Percentiles rank a stretch among this genome's conserved stretches.
Conservation (phyloP, 2,113 vertebrate genomes). For the Phalacrocorax aristotelis region DNA sequence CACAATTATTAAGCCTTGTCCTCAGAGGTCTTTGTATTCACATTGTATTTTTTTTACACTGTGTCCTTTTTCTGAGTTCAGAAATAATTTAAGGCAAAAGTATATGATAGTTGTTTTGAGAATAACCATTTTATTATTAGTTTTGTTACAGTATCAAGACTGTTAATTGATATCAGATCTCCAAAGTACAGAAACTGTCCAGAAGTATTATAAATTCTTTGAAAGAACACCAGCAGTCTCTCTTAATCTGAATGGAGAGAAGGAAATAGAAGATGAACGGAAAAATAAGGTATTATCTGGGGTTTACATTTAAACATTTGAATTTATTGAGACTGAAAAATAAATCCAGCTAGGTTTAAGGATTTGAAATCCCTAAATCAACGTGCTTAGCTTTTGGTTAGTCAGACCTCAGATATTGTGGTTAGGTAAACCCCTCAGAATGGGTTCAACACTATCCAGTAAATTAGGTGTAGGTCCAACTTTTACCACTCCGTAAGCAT, state of each 20-base stretch:
- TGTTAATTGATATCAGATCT: not conserved
- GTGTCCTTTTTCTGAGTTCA: not conserved
- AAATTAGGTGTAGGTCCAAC: not conserved
- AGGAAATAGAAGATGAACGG: not conserved
- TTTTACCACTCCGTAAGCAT: not conserved
- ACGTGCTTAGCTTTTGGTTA: not conserved
- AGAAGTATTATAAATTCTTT: not conserved
- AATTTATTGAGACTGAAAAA: not conserved
- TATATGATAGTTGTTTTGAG: not conserved
- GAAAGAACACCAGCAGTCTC: not conserved
- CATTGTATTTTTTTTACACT: not conserved
- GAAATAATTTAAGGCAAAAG: not conserved
- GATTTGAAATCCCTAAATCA: not conserved
- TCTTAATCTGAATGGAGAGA: not conserved
- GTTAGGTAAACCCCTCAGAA: not conserved
- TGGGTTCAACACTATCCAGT: not conserved
- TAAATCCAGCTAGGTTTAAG: not conserved
- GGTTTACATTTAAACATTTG: not conserved
- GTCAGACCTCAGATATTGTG: not conserved
- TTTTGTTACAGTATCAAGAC: not conserved
- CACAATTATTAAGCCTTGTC: not conserved
- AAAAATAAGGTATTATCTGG: not conserved
- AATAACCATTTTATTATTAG: not conserved
- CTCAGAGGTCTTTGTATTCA: not conserved
- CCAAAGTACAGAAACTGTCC: not conserved